Percentiles rank a stretch among this genome's conserved stretches.
phyloP scores from a whole-genome alignment of 2,888 invertebrate genomes.

The Andrena hattorfiana region DNA sequence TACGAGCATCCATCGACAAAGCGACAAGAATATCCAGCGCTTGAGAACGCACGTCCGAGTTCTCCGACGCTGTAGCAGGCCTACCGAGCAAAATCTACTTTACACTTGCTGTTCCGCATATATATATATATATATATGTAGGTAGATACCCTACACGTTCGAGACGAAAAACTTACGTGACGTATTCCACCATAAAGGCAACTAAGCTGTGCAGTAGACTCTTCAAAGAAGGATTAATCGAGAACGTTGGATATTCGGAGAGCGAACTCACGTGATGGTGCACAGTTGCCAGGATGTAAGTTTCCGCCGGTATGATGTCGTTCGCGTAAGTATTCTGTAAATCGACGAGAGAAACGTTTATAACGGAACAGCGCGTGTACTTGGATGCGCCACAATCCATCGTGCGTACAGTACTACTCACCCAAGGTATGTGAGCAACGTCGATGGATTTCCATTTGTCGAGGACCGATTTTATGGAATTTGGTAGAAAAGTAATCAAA shows the following conservation, averaged over 20 bases:
- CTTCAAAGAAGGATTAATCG: slow-evolving; percentile 88
- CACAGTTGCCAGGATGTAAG: slow-evolving; percentile 92
- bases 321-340: slow-evolving; percentile 89
- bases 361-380: background rate
- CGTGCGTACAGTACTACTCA: slow-evolving; percentile 72
- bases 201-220: slow-evolving; percentile 88
- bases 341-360: background rate
- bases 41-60: slow-evolving; percentile 88
- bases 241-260: slow-evolving; percentile 87
- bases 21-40: slow-evolving; percentile 91
- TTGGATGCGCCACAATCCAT: background rate
- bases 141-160: too few relatives aligned
- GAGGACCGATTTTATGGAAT: slow-evolving; percentile 86
- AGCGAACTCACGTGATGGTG: slow-evolving; percentile 89
- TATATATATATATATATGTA: too few relatives aligned
- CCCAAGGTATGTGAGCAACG: slow-evolving; percentile 88
- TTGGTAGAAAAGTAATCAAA: slow-evolving; percentile 86
- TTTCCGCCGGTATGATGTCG: slow-evolving; percentile 94
- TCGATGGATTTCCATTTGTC: slow-evolving; percentile 88
- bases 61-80: slow-evolving; percentile 87
- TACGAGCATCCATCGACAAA: slow-evolving; percentile 91
- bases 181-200: slow-evolving; percentile 88
- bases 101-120: background rate
- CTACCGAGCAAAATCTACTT: slow-evolving; percentile 31
- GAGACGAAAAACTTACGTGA: slow-evolving; percentile 82